phyloP scores from a whole-genome alignment of 2,888 invertebrate genomes.

The Macrosoma leucophasiata region DNA sequence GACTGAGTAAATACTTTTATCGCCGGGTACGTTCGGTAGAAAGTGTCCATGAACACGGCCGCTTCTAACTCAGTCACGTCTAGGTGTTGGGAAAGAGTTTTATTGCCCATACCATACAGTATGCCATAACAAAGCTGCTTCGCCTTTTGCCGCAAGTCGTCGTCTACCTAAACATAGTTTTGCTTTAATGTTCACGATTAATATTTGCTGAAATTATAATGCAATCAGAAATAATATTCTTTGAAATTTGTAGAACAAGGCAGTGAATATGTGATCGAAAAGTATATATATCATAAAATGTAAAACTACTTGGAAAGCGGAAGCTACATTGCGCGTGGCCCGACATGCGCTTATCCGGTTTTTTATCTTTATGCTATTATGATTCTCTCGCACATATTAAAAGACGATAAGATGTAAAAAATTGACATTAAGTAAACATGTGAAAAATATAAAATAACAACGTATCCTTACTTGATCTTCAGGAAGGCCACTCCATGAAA shows the following conservation, averaged over 20 bases:
- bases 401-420: not conserved
- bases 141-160: conserved; percentile 87
- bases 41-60: conserved; percentile 84
- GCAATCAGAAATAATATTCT: too few species aligned
- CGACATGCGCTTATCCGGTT: too few species aligned
- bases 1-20: conserved; percentile 76
- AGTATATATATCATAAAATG: too few species aligned
- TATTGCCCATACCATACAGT: conserved; percentile 96
- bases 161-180: conserved; percentile 76
- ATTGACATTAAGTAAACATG: conserved; percentile 5
- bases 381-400: too few species aligned
- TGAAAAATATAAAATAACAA: conserved; percentile 9
- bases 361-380: too few species aligned
- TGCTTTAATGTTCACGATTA: not conserved
- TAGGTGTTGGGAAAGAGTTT: conserved; percentile 85
- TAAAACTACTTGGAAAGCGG: too few species aligned
- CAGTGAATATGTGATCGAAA: too few species aligned
- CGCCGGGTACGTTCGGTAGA: conserved; percentile 84
- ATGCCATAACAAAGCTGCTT: conserved; percentile 97
- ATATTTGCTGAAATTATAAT: too few species aligned
- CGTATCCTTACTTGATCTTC: conserved; percentile 73
- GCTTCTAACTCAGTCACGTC: conserved; percentile 88
- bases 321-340: too few species aligned
- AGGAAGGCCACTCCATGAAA: conserved; percentile 85
- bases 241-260: too few species aligned